Evolutionary conservation across 2,113 vertebrate genomes (phyloP), one percentile per base, ranked within the genome.

Genomic region (Formicarius rufipectus): DNA sequence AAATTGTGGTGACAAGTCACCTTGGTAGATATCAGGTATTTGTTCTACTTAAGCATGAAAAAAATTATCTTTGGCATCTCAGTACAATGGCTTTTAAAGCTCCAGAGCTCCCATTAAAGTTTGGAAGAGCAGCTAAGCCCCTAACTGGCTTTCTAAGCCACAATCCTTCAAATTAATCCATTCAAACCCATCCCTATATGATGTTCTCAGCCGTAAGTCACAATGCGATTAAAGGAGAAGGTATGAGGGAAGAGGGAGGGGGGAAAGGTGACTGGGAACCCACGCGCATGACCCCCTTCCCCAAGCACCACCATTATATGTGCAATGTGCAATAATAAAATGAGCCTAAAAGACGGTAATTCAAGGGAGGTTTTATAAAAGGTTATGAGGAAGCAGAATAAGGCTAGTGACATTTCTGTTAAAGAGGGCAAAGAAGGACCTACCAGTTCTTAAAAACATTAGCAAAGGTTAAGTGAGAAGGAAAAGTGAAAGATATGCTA

Each of bases 81-180:
- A 67, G 19, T 80, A n/a, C 27, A 50, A 86, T 0, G 3, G 68
- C 39, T 30, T 92, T 93, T 87, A 85, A 94, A 94, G 49, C 37
- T 25, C 50, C 47, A 81, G 76, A 80, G 49, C 24, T 63, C 39
- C 73, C 33, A 60, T 28, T 53, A 37, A 92, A 95, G 73, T 95
- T 93, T 80, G 60, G 80, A 64, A 93, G 60, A 90, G 80, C 47
- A 84, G 85, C 73, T 94, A 94, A 97, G 86, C 60, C 56, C 73
- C 60, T 92, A 93, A 90, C 72, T 95, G 92, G 86, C 92, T 92
- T 96, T 87, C 83, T 90, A 89, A 96, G 88, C 80, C 5, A 8
- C 80, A 89, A 30, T 81, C 88, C 45, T 94, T 92, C 79, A 80
- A 68, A 87, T 78, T 87, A 97, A 94, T 96, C 84, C 75, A 49